Conservation (phyloP, 64 coral and sea anemone species). For the Dendronephthya gigantea region DNA sequence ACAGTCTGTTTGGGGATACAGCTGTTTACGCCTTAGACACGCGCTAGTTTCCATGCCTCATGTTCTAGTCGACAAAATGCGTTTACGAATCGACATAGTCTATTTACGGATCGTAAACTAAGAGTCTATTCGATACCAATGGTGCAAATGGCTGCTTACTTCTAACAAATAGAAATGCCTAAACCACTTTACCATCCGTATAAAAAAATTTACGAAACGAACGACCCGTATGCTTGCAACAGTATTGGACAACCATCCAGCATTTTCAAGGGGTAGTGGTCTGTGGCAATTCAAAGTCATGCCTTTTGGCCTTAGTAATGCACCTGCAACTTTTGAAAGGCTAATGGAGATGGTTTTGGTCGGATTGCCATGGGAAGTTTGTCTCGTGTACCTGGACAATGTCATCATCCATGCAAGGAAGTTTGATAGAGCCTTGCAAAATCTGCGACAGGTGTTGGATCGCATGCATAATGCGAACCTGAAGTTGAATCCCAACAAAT, state of each 20-base stretch:
- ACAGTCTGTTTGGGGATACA: too few relatives aligned
- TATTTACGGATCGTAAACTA: too few relatives aligned
- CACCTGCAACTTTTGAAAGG: background rate
- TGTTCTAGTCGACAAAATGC: too few relatives aligned
- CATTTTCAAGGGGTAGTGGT: background rate
- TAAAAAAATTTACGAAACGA: too few relatives aligned
- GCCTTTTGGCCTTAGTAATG: background rate
- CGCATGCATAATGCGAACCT: background rate
- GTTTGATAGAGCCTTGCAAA: background rate
- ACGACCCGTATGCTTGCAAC: too few relatives aligned
- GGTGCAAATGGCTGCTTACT: too few relatives aligned
- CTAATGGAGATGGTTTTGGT: background rate
- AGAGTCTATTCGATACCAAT: too few relatives aligned
- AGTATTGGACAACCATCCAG: background rate
- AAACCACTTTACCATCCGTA: too few relatives aligned
- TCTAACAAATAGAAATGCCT: too few relatives aligned
- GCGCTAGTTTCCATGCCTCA: too few relatives aligned
- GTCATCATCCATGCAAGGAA: background rate
- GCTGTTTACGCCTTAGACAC: too few relatives aligned
- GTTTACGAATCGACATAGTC: too few relatives aligned
- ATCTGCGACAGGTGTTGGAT: background rate
- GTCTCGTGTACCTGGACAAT: background rate
- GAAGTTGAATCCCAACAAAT: constrained; percentile 19
- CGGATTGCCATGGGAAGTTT: background rate
- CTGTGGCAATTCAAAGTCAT: background rate